A percentile compares a stretch with the other conserved stretches of the same genome.
Conservation (phyloP, 1,140 invertebrate genomes). For the Bursaphelenchus mucronatus region DNA sequence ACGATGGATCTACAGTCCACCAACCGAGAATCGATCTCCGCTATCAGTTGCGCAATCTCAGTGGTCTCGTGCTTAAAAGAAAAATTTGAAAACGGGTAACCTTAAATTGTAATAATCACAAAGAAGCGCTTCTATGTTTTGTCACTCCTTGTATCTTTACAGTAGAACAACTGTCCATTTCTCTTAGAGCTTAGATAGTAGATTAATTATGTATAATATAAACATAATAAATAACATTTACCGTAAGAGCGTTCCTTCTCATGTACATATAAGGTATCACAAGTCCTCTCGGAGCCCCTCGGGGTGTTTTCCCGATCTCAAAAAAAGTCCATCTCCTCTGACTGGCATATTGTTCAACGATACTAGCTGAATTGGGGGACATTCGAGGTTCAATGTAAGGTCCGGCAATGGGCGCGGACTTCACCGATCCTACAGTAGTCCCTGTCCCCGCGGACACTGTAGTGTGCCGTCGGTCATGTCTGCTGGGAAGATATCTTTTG, state of each 20-base stretch:
- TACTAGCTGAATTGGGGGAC: slow-evolving; percentile 1
- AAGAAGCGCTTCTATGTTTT: slow-evolving; percentile 1
- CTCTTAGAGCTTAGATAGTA: slow-evolving; percentile 15
- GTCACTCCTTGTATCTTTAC: neutral
- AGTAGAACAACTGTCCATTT: slow-evolving; percentile 37
- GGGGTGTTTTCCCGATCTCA: slow-evolving; percentile 49
- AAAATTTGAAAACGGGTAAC: slow-evolving; percentile 15
- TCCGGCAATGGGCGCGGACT: slow-evolving; percentile 24
- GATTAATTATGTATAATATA: slow-evolving; percentile 11
- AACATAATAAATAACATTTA: slow-evolving; percentile 1
- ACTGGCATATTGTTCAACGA: slow-evolving; percentile 27
- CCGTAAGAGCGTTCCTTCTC: slow-evolving; percentile 8
- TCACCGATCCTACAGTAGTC: slow-evolving; percentile 21
- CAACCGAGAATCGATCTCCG: slow-evolving; percentile 50
- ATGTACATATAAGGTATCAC: slow-evolving; percentile 51
- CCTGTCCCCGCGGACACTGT: slow-evolving; percentile 17
- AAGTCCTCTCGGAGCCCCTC: slow-evolving; percentile 48
- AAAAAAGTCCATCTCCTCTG: slow-evolving; percentile 51
- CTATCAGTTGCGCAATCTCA: slow-evolving; percentile 46
- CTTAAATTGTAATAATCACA: slow-evolving; percentile 7
- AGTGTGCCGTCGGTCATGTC: slow-evolving; percentile 28
- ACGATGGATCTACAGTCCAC: slow-evolving; percentile 47
- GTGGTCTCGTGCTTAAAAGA: slow-evolving; percentile 50
- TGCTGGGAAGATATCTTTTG: slow-evolving; percentile 30
- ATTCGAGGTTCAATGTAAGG: neutral